phyloP scores from a whole-genome alignment of 2,888 invertebrate species.

The Macrosiphum euphorbiae region DNA sequence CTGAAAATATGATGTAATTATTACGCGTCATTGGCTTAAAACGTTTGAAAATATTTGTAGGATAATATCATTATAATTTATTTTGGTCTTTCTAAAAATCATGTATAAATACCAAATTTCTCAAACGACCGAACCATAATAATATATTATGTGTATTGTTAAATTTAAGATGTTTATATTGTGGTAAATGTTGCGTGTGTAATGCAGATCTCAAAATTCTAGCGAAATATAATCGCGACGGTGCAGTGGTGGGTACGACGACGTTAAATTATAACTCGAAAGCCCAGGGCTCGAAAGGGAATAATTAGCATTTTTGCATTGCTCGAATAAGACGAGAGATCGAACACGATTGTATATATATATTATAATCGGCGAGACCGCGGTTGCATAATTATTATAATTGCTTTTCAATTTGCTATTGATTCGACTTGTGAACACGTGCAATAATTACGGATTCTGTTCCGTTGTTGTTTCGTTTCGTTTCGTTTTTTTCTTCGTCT shows the following conservation, averaged over 20 bases:
- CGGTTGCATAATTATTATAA: not conserved
- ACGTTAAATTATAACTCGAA: not conserved
- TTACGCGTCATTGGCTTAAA: not conserved
- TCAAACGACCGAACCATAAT: not conserved
- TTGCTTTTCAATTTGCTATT: not conserved
- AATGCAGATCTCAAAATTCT: not conserved
- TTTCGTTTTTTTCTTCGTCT: not conserved
- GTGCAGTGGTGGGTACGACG: not conserved
- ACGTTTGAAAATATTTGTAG: not conserved
- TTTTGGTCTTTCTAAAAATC: slow-evolving; percentile 29
- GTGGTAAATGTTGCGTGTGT: not conserved
- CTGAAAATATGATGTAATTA: not conserved
- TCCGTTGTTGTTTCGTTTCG: not conserved
- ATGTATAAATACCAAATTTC: slow-evolving; percentile 31
- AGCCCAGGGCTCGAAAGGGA: not conserved
- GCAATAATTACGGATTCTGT: not conserved
- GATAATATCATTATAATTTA: not conserved
- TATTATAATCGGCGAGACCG: not conserved
- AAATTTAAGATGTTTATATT: not conserved
- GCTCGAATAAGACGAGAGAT: not conserved
- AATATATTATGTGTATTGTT: not conserved
- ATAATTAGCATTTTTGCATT: slow-evolving; percentile 26
- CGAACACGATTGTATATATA: not conserved
- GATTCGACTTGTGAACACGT: not conserved
- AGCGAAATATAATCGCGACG: not conserved